Percentiles rank a stretch among this genome's conserved stretches.
phyloP scores from a whole-genome alignment of 2,888 invertebrate genomes.

The Sinohyriopsis cumingii region DNA sequence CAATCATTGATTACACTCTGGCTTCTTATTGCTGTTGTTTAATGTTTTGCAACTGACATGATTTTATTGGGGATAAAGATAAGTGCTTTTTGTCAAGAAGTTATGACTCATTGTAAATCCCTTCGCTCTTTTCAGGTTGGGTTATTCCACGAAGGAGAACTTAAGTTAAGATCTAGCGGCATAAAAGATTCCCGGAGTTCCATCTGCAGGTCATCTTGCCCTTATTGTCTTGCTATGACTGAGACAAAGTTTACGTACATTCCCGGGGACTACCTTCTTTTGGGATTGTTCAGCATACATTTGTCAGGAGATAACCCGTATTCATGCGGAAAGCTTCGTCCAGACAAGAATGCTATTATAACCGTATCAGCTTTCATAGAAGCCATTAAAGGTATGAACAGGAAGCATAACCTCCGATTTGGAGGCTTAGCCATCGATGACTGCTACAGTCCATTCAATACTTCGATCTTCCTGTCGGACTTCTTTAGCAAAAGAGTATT shows the following conservation, averaged over 20 bases:
- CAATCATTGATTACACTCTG: too few species aligned
- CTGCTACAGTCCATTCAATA: conserved; percentile 48
- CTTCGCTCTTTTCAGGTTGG: too few species aligned
- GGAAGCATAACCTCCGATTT: conserved; percentile 18
- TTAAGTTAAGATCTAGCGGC: too few species aligned
- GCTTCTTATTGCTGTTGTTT: too few species aligned
- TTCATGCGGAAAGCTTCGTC: conserved; percentile 34
- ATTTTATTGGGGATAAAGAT: too few species aligned
- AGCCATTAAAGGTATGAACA: conserved; percentile 22
- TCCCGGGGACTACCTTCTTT: conserved; percentile 43
- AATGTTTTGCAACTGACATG: too few species aligned
- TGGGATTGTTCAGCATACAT: conserved; percentile 49
- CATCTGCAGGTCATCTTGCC: too few species aligned
- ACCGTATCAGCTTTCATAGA: conserved; percentile 48
- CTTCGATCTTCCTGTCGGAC: conserved; percentile 29
- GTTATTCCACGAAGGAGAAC: too few species aligned
- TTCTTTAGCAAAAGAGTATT: conserved; percentile 34
- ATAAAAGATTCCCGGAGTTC: too few species aligned
- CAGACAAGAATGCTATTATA: conserved; percentile 36
- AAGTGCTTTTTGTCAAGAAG: too few species aligned
- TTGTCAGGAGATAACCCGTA: conserved; percentile 28
- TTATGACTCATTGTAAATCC: too few species aligned
- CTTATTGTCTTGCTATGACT: too few species aligned
- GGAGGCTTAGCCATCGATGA: conserved; percentile 55
- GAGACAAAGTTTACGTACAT: conserved; percentile 19